Base-by-base conservation (phyloP, 1,140 invertebrate genomes). In the Drosophila triauraria region DNA sequence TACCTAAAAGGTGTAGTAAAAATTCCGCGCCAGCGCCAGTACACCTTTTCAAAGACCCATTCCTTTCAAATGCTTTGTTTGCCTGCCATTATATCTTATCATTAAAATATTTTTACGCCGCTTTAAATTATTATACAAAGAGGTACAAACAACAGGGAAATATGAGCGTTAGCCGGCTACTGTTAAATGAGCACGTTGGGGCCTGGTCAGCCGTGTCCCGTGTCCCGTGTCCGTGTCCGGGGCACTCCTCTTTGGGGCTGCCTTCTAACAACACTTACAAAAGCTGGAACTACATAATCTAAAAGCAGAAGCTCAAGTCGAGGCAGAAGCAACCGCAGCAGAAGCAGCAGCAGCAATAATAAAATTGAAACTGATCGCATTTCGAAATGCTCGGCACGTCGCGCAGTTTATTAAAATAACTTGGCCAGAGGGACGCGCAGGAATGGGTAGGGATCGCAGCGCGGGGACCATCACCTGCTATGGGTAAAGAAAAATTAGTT, bases 391-490 rank as follows among this genome's bases (percentile, higher is more conserved):
- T 43, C 70, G 75, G 77, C 90, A 91, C 90, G 90, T 91, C 71
- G 82, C 80, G 82, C 90, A 91, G 90, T 91, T 91, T 91, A 91
- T 91, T 91, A 91, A 91, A 91, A 91, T 91, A 91, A 91, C 90
- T 91, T 81, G 71, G 76, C 70, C 58, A 78, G 67, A 62, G 62
- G 70, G 69, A 72, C 69, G 69, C 67, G 20, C 38, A 59, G 69
- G 69, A 60, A 72, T 48, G 50, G 80, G 42, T 44, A 43, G 44
- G 38, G 30, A 46, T 58, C 17, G 30, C n/a, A 46, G 56, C 30
- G 59, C 42, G 65, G 67, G 35, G 61, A 78, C 71, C 85, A 87
- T 90, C 85, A 91, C 88, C 88, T 91, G 88, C 78, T 84, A 84
- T 87, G 83, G 84, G 60, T 78, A 83, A 78, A 84, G 82, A 91